Percentiles rank a stretch among this genome's conserved stretches.
phyloP scores from a whole-genome alignment of 2,113 vertebrate genomes.

The Cyprinodon brontotheroides region DNA sequence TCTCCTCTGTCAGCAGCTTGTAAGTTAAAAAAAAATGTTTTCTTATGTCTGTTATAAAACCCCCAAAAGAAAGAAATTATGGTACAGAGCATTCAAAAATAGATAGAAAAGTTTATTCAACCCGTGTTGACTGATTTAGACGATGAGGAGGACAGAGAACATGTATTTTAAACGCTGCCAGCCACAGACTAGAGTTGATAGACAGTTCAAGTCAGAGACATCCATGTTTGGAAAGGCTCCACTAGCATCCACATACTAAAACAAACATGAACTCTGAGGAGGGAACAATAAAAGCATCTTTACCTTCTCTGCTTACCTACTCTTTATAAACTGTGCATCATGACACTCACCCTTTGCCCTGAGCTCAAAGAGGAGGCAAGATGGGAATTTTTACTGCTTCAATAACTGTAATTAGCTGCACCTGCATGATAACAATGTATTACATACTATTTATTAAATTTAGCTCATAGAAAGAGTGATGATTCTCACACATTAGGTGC shows the following conservation, averaged over 20 bases:
- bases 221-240: slow-evolving; percentile 55
- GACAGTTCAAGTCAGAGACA: slow-evolving; percentile 54
- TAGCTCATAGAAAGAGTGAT: neutral
- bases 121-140: slow-evolving; percentile 1
- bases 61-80: neutral
- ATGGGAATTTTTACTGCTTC: slow-evolving; percentile 47
- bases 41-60: neutral
- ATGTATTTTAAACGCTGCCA: slow-evolving; percentile 7
- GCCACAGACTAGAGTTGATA: slow-evolving; percentile 21
- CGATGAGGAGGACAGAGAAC: neutral
- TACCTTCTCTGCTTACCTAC: slow-evolving; percentile 25
- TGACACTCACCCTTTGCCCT: slow-evolving; percentile 37
- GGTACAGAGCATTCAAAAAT: neutral
- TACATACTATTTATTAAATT: neutral
- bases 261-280: slow-evolving; percentile 49
- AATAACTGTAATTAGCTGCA: neutral
- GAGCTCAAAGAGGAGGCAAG: slow-evolving; percentile 39
- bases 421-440: neutral
- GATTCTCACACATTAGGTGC: neutral
- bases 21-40: slow-evolving; percentile 23
- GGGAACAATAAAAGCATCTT: slow-evolving; percentile 46
- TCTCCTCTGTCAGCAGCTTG: slow-evolving; percentile 46
- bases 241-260: slow-evolving; percentile 65
- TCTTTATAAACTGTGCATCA: slow-evolving; percentile 22
- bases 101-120: slow-evolving; percentile 9